These are phyloP conservation scores for Drosophila phalerata DNA, from an alignment of 2,888 invertebrate species.

Conservation along the genomic window DNA sequence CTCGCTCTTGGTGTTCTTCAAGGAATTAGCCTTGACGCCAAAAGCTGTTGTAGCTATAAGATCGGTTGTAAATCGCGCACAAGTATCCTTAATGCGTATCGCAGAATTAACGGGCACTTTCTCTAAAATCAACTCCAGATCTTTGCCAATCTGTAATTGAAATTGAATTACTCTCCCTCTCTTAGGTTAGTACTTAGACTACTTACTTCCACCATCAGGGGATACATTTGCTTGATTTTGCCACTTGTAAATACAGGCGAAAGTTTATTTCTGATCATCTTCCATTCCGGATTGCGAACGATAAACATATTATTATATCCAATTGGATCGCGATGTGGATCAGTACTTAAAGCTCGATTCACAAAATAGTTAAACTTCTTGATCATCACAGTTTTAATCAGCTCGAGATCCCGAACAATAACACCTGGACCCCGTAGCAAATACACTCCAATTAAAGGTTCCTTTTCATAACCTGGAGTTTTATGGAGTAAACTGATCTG, in stretches of 20 bases:
- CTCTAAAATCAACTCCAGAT: not conserved
- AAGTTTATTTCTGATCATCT: conserved; percentile 73
- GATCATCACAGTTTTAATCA: conserved; percentile 82
- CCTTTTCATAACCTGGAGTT: conserved; percentile 8
- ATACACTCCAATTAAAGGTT: conserved; percentile 13
- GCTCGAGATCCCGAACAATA: conserved; percentile 16
- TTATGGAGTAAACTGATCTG: conserved; percentile 3
- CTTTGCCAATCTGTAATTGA: conserved; percentile 14
- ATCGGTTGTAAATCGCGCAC: conserved; percentile 71
- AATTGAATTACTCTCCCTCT: not conserved
- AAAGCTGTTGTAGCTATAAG: conserved; percentile 84
- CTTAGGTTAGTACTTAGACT: not conserved
- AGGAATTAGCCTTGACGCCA: conserved; percentile 19
- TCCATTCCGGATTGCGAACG: conserved; percentile 14
- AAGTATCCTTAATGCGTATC: conserved; percentile 12
- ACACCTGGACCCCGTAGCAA: conserved; percentile 14
- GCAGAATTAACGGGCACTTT: not conserved
- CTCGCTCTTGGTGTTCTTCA: conserved; percentile 12
- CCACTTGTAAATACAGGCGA: conserved; percentile 85
- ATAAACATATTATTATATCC: conserved; percentile 24
- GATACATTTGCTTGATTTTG: conserved; percentile 79
- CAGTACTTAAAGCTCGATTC: conserved; percentile 9
- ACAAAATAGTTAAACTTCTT: conserved; percentile 84
- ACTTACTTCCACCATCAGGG: conserved; percentile 52
- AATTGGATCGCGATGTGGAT: conserved; percentile 13